Conservation (phyloP, 1,140 invertebrate genomes). For the Ridgeia piscesae region DNA sequence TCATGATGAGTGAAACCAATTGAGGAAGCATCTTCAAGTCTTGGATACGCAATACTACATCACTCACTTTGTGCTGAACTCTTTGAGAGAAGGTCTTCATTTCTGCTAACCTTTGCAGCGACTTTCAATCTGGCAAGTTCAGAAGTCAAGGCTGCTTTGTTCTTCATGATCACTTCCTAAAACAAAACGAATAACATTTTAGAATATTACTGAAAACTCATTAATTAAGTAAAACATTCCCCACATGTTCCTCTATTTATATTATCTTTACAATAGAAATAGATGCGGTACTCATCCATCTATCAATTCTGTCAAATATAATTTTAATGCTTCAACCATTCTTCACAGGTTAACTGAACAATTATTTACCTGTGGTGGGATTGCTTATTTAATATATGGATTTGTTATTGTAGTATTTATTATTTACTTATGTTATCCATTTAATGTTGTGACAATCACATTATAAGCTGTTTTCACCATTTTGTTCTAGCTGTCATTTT, state of each 20-base stretch:
- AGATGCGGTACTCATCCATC: no score
- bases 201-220: neutral
- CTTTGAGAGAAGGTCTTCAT: slow-evolving; percentile 21
- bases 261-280: no score
- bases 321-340: neutral
- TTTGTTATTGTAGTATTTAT: neutral
- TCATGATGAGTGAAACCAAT: no score
- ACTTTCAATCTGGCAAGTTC: slow-evolving; percentile 32
- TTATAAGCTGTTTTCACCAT: no score
- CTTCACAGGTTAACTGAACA: neutral
- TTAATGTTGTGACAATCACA: no score
- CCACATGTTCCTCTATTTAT: neutral
- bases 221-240: slow-evolving; percentile 11
- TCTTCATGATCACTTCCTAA: slow-evolving; percentile 33
- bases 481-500: no score
- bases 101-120: slow-evolving; percentile 22
- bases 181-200: slow-evolving; percentile 25
- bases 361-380: neutral
- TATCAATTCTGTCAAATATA: no score
- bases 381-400: neutral
- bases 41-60: neutral
- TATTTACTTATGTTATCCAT: no score
- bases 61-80: neutral
- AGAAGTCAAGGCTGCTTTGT: slow-evolving; percentile 32
- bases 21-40: neutral